Percentiles rank a stretch among this genome's conserved stretches.
Conservation (phyloP, 2,888 invertebrate species). For the Acleris laterana region DNA sequence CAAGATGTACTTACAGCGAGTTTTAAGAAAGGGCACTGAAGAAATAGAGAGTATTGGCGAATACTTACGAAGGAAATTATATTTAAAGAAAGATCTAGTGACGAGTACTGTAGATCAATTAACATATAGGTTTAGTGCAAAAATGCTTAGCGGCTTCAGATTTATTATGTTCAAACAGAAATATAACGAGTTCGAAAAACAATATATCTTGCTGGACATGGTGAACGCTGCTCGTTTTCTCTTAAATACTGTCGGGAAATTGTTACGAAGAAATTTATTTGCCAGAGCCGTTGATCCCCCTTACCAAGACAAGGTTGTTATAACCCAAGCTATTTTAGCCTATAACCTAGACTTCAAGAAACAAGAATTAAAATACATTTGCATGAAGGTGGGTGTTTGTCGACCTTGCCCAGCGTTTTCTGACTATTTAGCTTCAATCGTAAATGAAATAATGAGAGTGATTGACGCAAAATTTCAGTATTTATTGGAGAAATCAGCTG, state of each 20-base stretch:
- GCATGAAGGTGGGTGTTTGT: slow-evolving; percentile 48
- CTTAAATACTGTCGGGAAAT: slow-evolving; percentile 14
- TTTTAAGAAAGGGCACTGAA: slow-evolving; percentile 11
- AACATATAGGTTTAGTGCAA: neutral
- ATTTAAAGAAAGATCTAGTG: neutral
- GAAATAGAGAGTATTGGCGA: slow-evolving; percentile 1
- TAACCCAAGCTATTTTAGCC: neutral
- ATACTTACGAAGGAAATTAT: slow-evolving; percentile 2
- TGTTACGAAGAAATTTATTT: slow-evolving; percentile 41
- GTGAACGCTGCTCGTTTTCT: too few species aligned
- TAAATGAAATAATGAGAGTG: slow-evolving; percentile 48
- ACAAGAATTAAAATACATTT: slow-evolving; percentile 48
- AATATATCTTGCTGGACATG: too few species aligned
- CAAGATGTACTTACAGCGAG: neutral
- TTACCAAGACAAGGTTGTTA: neutral
- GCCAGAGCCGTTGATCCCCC: too few species aligned
- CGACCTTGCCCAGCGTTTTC: slow-evolving; percentile 52
- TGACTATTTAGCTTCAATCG: slow-evolving; percentile 50
- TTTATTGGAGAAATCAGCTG: slow-evolving; percentile 37
- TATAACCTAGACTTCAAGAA: slow-evolving; percentile 43
- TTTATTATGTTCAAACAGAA: neutral
- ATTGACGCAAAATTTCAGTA: slow-evolving; percentile 43
- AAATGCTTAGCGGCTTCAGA: slow-evolving; percentile 11
- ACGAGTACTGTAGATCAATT: neutral
- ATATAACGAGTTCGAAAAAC: too few species aligned